Evolutionary conservation across 2,797 vertebrate genomes (phyloP), one percentile per base, ranked within the genome.

Genomic region (Phataginus tricuspis): DNA sequence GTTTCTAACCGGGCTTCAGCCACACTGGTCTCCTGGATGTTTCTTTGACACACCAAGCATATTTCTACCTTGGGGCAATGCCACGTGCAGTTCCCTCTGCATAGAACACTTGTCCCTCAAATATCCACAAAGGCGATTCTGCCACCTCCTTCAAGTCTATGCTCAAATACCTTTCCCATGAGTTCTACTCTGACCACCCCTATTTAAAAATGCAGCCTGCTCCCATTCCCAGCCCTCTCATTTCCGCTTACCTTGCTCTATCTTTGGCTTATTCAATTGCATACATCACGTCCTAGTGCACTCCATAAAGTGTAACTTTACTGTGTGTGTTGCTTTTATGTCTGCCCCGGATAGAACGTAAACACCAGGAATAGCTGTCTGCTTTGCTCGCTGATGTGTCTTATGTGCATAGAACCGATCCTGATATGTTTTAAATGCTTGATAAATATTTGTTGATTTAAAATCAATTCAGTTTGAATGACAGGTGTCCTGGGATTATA

Each of bases 381-480:
- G n/a, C 45, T 90, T 75, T 85, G 78, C 34, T 74, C 21, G 57
- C 53, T 75, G n/a, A 74, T 57, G 5, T 2, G 19, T 45, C 7
- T 25, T 64, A 69, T 8, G 31, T 7, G 0, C 25, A 2, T 55
- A 77, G 78, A 85, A 75, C 4, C 18, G 31, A 71, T 53, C 7
- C 53, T 96, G 75, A 51, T 12, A 53, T 39, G 84, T 19, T 29
- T 57, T 68, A 79, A 27, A 61, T 77, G 55, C 39, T 59, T 18
- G 11, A 69, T 66, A 88, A 79, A 66, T 61, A 80, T 12, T 80
- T 94, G 39, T 59, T 79, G 59, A 91, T 78, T 87, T 95, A 80
- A 90, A 69, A 29, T 79, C 37, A 90, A 87, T 69, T 96, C 21
- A 29, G 5, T 88, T 61, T 66, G 49, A 88, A 64, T 51, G 69